phyloP scores from a whole-genome alignment of 2,888 invertebrate species.

The Serripes groenlandicus region DNA sequence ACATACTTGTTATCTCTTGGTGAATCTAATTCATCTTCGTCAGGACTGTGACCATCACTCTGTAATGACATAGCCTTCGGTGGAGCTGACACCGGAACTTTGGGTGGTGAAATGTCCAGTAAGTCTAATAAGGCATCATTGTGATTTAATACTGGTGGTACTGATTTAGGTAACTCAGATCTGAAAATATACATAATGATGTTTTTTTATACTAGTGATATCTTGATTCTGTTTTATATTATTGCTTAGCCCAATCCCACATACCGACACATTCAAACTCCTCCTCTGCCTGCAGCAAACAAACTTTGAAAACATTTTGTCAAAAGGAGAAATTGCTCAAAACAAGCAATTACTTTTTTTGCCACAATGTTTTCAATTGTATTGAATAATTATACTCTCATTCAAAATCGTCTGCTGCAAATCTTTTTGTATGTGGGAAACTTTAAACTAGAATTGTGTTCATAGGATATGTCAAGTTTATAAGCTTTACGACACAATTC shows the following conservation, averaged over 20 bases:
- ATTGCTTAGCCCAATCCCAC: too few relatives aligned
- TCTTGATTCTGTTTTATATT: too few relatives aligned
- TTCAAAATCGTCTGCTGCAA: not conserved
- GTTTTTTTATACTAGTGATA: too few relatives aligned
- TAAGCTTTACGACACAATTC: too few relatives aligned
- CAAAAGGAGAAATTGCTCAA: not conserved
- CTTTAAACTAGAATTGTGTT: too few relatives aligned
- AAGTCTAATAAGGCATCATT: slow-evolving; percentile 4
- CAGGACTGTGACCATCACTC: slow-evolving; percentile 70
- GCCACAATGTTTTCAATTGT: not conserved
- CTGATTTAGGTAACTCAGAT: slow-evolving; percentile 7
- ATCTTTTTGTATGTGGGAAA: too few relatives aligned
- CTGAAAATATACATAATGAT: slow-evolving; percentile 20
- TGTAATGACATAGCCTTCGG: slow-evolving; percentile 70
- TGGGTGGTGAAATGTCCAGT: slow-evolving; percentile 41
- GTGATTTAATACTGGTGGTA: not conserved
- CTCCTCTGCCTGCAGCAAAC: not conserved
- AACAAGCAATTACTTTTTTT: not conserved
- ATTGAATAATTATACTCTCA: too few relatives aligned
- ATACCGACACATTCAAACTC: too few relatives aligned
- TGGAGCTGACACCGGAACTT: slow-evolving; percentile 39
- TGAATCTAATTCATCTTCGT: slow-evolving; percentile 68
- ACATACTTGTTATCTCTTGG: slow-evolving; percentile 51
- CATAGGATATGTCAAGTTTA: too few relatives aligned
- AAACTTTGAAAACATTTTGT: not conserved